phyloP scores from a whole-genome alignment of 1,140 invertebrate genomes.

The Drosophila yakuba region DNA sequence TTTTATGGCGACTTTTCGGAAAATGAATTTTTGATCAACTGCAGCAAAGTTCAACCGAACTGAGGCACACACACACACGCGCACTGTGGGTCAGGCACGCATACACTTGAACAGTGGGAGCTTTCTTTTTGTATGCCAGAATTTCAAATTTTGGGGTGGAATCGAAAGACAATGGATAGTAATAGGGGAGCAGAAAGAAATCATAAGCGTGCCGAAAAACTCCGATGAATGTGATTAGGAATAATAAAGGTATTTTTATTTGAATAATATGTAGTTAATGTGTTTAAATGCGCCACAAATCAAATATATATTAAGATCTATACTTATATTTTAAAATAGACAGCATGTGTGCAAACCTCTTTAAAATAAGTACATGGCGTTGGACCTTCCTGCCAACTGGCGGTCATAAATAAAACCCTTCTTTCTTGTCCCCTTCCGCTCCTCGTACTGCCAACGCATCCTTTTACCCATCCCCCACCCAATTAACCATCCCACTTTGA shows the following conservation, averaged over 20 bases:
- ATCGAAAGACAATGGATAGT: too few species aligned
- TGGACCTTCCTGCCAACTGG: too few species aligned
- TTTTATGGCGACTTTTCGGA: slow-evolving; percentile 80
- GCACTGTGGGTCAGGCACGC: too few species aligned
- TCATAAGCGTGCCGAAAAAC: too few species aligned
- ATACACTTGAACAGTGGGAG: slow-evolving; percentile 4
- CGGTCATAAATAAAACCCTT: not conserved
- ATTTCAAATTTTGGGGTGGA: slow-evolving; percentile 11
- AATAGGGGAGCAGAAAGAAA: too few species aligned
- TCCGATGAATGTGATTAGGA: not conserved
- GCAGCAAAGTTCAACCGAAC: slow-evolving; percentile 77
- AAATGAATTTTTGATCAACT: slow-evolving; percentile 83
- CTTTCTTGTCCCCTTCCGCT: not conserved
- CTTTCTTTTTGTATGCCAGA: slow-evolving; percentile 40
- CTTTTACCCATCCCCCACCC: slow-evolving; percentile 32
- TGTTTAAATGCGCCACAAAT: too few species aligned
- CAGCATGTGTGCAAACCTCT: not conserved
- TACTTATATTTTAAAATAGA: too few species aligned
- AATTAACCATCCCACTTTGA: slow-evolving; percentile 26
- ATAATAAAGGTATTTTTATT: too few species aligned
- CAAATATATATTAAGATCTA: too few species aligned
- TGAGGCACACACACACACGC: slow-evolving; percentile 13
- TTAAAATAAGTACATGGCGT: not conserved
- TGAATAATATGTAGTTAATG: too few species aligned
- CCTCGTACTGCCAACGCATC: slow-evolving; percentile 13